Percentiles rank a stretch among this genome's conserved stretches.
Evolutionary conservation across 2,113 vertebrate species (phyloP).

Genomic region (Platysteira castanea): DNA sequence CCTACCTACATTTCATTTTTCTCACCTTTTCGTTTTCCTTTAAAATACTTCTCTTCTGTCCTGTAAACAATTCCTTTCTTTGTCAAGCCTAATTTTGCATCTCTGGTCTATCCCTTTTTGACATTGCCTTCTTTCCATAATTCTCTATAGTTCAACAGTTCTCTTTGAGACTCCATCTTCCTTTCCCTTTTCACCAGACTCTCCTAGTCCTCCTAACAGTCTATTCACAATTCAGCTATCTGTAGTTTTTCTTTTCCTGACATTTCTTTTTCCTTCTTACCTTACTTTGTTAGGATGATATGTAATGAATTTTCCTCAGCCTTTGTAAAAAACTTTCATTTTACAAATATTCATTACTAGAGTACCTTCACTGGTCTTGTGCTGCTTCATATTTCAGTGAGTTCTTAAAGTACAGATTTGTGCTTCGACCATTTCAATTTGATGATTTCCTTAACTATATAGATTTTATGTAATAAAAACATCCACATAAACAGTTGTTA

Average conservation of each 20-base stretch:
- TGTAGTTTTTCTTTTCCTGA: background rate
- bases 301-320: background rate
- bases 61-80: background rate
- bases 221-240: background rate
- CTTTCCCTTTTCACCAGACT: background rate
- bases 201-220: background rate
- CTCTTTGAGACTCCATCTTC: background rate
- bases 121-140: background rate
- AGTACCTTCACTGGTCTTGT: background rate
- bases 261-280: background rate
- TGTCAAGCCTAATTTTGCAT: background rate
- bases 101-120: background rate
- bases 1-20: background rate
- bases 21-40: background rate
- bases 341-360: background rate
- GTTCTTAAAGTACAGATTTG: background rate
- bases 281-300: background rate
- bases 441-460: background rate
- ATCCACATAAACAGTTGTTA: background rate
- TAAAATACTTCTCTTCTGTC: background rate
- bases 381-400: background rate
- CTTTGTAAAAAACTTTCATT: background rate
- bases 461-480: background rate
- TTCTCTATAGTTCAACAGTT: background rate
- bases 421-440: background rate